A percentile compares a stretch with the other conserved stretches of the same genome.
Evolutionary conservation across 2,888 invertebrate genomes (phyloP).

Genomic region (Drosophila helvetica): DNA sequence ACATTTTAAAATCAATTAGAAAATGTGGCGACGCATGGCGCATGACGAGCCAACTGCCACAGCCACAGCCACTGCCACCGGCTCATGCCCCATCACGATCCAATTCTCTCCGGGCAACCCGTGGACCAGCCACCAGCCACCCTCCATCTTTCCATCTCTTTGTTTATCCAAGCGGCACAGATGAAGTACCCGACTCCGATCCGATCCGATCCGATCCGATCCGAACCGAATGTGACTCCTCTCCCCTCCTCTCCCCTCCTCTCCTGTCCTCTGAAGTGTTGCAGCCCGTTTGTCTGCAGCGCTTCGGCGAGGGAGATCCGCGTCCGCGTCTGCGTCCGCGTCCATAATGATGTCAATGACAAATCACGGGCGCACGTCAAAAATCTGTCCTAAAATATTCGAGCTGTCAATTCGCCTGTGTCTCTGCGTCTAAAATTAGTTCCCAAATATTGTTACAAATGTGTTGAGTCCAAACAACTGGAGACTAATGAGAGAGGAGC

Average conservation of each 20-base stretch:
- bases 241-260: too few relatives aligned
- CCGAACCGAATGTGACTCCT: too few relatives aligned
- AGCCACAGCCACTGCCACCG: constrained; percentile 9
- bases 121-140: constrained; percentile 1
- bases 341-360: constrained; percentile 82
- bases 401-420: constrained; percentile 75
- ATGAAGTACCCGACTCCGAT: constrained; percentile 68
- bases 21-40: constrained; percentile 80
- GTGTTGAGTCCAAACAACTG: constrained; percentile 82
- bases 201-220: constrained; percentile 11
- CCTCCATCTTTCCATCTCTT: constrained; percentile 1
- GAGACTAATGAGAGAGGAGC: constrained; percentile 54
- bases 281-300: constrained; percentile 73
- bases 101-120: neutral
- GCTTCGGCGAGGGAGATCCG: constrained; percentile 39
- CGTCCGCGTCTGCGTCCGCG: constrained; percentile 15
- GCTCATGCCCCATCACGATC: neutral
- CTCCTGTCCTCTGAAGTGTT: constrained; percentile 45
- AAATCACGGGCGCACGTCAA: constrained; percentile 83
- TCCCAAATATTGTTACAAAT: constrained; percentile 82
- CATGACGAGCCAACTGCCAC: constrained; percentile 40
- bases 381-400: constrained; percentile 82
- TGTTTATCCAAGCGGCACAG: constrained; percentile 76
- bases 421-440: constrained; percentile 80
- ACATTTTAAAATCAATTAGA: constrained; percentile 83